Base-by-base conservation (phyloP, 2,797 vertebrate species). In the Sitta carolinensis region DNA sequence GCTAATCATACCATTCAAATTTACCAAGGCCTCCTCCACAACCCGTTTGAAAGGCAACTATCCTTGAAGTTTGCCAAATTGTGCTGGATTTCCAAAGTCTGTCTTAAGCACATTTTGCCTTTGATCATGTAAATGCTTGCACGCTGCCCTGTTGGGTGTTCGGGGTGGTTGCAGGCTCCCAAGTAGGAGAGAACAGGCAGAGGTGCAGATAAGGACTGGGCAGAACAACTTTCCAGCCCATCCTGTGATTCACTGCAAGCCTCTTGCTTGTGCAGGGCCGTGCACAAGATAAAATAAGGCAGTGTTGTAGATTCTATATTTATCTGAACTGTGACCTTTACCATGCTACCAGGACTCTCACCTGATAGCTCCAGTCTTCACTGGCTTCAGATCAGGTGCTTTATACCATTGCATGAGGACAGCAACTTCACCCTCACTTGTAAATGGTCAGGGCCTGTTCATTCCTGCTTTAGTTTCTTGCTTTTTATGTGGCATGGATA, bases 11-110 rank as follows among this genome's bases (percentile, higher is more conserved):
- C 95, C 92, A 89, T 94, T 96, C 95, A 94, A 93, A 96, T 95
- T 90, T 94, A 95, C 96, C 93, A 95, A 93, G 93, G 93, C 96
- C 93, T 96, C 95, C 96, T 97, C 95, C 96, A 96, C 94, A 97
- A 68, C 86, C 86, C 95, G 9, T 81, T 89, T 93, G 85, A 93
- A 87, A 96, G 91, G 95, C 94, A 96, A 88, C 85, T 78, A 78
- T 92, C 93, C 93, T 91, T 93, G 88, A 88, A 70, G 86, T 93
- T 91, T 93, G 95, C 94, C 96, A 95, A 82, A 77, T 30, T 89
- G 77, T 94, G 89, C 91, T 96, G 96, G 77, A 87, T 95, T 96
- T 96, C 89, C 87, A 88, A 78, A 81, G 87, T 83, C 93, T 95
- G 93, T 87, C 92, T 97, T 76, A 93, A 96, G 92, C 90, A 72